These are phyloP conservation scores for Aphodius sticticus DNA, from an alignment of 2,888 invertebrate species.

Conservation along the genomic window DNA sequence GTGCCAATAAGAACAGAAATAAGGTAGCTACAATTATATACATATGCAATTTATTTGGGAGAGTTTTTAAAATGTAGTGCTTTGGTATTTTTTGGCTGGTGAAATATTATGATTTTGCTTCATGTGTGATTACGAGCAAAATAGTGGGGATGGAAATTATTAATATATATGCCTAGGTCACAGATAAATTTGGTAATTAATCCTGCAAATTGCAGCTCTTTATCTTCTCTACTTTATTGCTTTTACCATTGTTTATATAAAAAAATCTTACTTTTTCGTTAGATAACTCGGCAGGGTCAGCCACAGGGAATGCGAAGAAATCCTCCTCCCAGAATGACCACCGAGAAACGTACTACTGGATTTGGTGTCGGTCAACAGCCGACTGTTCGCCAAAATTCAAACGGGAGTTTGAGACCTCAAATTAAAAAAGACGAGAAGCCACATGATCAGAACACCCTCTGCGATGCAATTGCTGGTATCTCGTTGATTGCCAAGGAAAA, in stretches of 20 bases:
- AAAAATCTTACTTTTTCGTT: not conserved
- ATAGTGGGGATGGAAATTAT: too few relatives aligned
- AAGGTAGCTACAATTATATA: slow-evolving; percentile 30
- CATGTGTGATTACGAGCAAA: too few relatives aligned
- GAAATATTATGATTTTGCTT: too few relatives aligned
- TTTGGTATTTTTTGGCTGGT: too few relatives aligned
- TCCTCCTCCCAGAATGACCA: slow-evolving; percentile 47
- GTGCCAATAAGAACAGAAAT: slow-evolving; percentile 30
- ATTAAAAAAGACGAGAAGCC: slow-evolving; percentile 61
- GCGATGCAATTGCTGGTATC: slow-evolving; percentile 62
- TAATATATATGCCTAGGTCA: too few relatives aligned
- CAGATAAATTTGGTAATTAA: not conserved
- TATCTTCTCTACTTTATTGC: not conserved
- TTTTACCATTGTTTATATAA: too few relatives aligned
- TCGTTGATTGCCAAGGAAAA: slow-evolving; percentile 56
- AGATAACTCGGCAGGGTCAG: not conserved
- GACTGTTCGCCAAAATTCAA: slow-evolving; percentile 54
- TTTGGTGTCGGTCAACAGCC: slow-evolving; percentile 43
- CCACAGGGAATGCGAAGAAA: slow-evolving; percentile 38
- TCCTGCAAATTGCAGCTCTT: not conserved
- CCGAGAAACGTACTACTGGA: slow-evolving; percentile 50
- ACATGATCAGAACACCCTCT: slow-evolving; percentile 64
- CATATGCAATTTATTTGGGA: slow-evolving; percentile 23
- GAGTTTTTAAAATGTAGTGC: too few relatives aligned
- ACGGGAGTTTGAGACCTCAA: slow-evolving; percentile 50